These are phyloP conservation scores for Auanema freiburgensis DNA, from an alignment of 2,888 invertebrate species.

Conservation along the genomic window DNA sequence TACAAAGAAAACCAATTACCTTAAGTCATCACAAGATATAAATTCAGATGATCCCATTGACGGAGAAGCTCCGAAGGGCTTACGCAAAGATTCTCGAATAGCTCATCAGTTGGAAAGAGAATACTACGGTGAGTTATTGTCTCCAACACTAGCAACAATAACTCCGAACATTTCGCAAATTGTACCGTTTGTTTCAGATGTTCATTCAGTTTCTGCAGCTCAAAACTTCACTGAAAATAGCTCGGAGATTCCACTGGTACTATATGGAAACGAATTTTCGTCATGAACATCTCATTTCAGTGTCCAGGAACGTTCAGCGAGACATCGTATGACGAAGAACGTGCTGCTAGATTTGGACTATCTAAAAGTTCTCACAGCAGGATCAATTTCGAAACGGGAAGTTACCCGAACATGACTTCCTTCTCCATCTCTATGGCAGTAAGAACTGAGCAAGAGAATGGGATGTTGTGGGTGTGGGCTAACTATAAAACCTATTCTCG, in stretches of 20 bases:
- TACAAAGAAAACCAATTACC: not conserved
- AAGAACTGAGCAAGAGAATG: constrained; percentile 45
- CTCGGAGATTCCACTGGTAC: no score
- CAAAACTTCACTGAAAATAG: no score
- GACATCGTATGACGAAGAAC: constrained; percentile 18
- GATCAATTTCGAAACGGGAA: constrained; percentile 49
- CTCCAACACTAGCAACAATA: not conserved
- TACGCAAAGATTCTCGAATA: constrained; percentile 26
- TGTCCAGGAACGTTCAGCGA: constrained; percentile 16
- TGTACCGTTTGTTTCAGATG: not conserved
- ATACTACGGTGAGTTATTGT: constrained; percentile 26
- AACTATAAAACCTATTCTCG: constrained; percentile 60
- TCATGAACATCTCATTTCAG: not conserved
- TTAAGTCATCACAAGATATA: constrained; percentile 14
- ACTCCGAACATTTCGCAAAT: not conserved
- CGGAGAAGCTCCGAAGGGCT: constrained; percentile 31
- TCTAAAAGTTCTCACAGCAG: constrained; percentile 48
- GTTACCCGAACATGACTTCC: constrained; percentile 48
- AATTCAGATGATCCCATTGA: constrained; percentile 40
- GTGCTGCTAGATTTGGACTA: constrained; percentile 36
- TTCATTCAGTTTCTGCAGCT: no score
- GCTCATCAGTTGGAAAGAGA: constrained; percentile 27
- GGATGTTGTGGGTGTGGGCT: constrained; percentile 62
- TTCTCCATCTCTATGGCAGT: constrained; percentile 50
- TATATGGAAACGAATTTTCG: no score